A percentile compares a stretch with the other conserved stretches of the same genome.
These are phyloP conservation scores for Variabilichromis moorii DNA, from an alignment of 2,113 vertebrate genomes.

Conservation along the genomic window DNA sequence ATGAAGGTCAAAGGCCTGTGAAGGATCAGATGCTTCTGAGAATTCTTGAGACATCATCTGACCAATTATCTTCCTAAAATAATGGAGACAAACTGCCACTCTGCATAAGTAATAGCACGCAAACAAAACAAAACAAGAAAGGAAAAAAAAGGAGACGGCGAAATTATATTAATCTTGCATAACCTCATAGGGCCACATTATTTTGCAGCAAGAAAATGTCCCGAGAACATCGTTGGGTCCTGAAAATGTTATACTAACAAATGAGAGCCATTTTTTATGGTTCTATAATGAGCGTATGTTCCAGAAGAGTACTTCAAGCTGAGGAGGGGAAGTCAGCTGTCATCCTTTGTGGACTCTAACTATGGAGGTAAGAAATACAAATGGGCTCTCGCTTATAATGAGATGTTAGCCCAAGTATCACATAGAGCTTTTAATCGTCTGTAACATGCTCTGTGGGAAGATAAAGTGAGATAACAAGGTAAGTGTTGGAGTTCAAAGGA, in stretches of 20 bases:
- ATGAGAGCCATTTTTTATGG: slow-evolving; percentile 51
- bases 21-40: not conserved
- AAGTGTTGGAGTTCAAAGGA: slow-evolving; percentile 63
- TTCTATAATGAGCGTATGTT: slow-evolving; percentile 61
- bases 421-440: slow-evolving; percentile 70
- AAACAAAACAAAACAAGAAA: not conserved
- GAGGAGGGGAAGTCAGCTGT: slow-evolving; percentile 61
- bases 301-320: slow-evolving; percentile 53
- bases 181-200: slow-evolving; percentile 38
- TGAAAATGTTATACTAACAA: slow-evolving; percentile 57
- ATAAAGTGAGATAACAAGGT: slow-evolving; percentile 68
- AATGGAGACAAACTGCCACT: not conserved
- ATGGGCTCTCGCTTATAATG: slow-evolving; percentile 65
- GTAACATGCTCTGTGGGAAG: slow-evolving; percentile 66
- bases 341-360: slow-evolving; percentile 64
- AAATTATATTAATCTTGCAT: slow-evolving; percentile 1
- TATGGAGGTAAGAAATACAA: slow-evolving; percentile 64
- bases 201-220: slow-evolving; percentile 37
- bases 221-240: slow-evolving; percentile 11
- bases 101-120: not conserved
- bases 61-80: slow-evolving; percentile 7
- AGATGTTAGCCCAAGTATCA: slow-evolving; percentile 63
- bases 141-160: not conserved
- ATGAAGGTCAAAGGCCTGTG: slow-evolving; percentile 1
- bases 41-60: not conserved